Evolutionary conservation across 2,797 vertebrate species (phyloP).

Genomic region (Thripadectes ignobilis): DNA sequence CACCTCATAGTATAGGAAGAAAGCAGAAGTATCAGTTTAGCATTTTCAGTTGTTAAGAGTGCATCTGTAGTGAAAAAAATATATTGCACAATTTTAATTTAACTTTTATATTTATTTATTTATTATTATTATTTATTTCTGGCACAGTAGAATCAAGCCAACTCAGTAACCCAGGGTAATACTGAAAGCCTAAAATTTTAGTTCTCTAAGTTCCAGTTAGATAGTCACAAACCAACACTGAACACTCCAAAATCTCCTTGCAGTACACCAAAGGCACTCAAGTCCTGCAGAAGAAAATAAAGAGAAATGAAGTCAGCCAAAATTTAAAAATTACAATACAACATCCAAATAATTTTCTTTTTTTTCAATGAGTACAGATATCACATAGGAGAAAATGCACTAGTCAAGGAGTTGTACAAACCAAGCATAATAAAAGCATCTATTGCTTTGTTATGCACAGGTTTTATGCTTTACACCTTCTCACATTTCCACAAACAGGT

Average conservation of each 20-base stretch:
- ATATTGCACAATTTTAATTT: too few relatives aligned
- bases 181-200: not conserved
- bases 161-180: not conserved
- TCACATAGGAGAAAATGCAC: not conserved
- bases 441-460: not conserved
- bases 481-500: not conserved
- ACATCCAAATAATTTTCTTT: not conserved
- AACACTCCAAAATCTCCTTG: not conserved
- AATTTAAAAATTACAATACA: not conserved
- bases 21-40: too few relatives aligned
- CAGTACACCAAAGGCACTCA: not conserved
- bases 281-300: not conserved
- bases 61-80: too few relatives aligned
- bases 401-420: not conserved
- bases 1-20: too few relatives aligned
- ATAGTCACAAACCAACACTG: not conserved
- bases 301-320: not conserved
- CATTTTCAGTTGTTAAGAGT: too few relatives aligned
- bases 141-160: not conserved
- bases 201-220: not conserved
- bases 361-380: not conserved
- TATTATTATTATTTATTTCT: not conserved
- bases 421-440: not conserved
- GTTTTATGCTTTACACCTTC: not conserved
- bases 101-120: too few relatives aligned